Percentiles rank a stretch among this genome's conserved stretches.
Conservation (phyloP, 2,888 invertebrate species). For the Crematogaster levior region DNA sequence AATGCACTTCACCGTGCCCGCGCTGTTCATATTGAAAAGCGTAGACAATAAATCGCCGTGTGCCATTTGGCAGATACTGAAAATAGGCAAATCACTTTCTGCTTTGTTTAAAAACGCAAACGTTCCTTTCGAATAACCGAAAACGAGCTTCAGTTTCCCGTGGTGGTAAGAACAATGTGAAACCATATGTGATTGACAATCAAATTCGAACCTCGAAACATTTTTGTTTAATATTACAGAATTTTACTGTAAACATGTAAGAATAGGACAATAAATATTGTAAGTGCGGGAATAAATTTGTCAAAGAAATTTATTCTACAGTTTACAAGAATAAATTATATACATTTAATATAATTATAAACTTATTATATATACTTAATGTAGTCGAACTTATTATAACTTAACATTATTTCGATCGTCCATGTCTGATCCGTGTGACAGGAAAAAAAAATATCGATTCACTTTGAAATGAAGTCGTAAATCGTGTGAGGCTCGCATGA, state of each 20-base stretch:
- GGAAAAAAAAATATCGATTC: constrained; percentile 7
- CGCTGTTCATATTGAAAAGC: constrained; percentile 42
- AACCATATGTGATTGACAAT: neutral
- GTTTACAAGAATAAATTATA: neutral
- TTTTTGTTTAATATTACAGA: neutral
- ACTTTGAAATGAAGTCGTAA: constrained; percentile 18
- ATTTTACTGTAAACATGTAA: neutral
- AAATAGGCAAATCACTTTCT: constrained; percentile 51
- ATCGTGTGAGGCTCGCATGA: constrained; percentile 39
- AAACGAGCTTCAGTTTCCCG: neutral
- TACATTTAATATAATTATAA: too few species aligned
- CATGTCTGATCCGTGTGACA: neutral
- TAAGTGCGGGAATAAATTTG: constrained; percentile 1
- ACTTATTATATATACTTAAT: neutral
- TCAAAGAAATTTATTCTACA: constrained; percentile 43
- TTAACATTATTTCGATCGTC: neutral
- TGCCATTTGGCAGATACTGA: constrained; percentile 46
- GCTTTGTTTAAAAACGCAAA: constrained; percentile 6
- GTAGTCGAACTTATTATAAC: constrained; percentile 18
- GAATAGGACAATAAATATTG: neutral
- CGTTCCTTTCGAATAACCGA: neutral
- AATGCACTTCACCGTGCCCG: constrained; percentile 47
- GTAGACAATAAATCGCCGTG: constrained; percentile 55
- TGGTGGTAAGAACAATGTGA: neutral
- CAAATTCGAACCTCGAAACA: neutral